A percentile compares a stretch with the other conserved stretches of the same genome.
Conservation (phyloP, 2,113 vertebrate genomes). For the Cinclus mexicanus region DNA sequence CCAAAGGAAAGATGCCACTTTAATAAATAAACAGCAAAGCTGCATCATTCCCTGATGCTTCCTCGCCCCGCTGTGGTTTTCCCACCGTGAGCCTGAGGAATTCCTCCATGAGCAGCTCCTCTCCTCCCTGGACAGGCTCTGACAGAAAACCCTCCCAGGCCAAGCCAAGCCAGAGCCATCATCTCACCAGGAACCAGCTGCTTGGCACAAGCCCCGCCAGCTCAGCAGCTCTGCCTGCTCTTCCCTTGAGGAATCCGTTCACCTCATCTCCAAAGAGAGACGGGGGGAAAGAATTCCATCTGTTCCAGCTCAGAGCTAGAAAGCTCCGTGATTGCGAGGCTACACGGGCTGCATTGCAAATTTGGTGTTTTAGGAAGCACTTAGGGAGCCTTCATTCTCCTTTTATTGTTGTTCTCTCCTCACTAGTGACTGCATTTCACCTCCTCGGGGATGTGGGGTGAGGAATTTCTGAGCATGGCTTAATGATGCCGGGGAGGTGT, state of each 20-base stretch:
- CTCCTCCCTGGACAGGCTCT: not conserved
- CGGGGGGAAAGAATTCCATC: constrained; percentile 54
- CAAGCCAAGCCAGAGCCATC: not conserved
- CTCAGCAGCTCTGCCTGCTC: constrained; percentile 55
- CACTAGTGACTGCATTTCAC: constrained; percentile 45
- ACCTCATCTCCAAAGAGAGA: constrained; percentile 70
- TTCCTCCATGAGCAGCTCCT: not conserved
- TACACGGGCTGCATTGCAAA: constrained; percentile 57
- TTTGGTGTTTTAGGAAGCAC: constrained; percentile 55
- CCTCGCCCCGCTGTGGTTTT: accelerated
- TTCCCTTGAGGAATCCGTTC: constrained; percentile 66
- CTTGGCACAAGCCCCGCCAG: constrained; percentile 44
- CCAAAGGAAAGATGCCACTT: not conserved
- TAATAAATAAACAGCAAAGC: not conserved
- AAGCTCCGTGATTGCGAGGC: constrained; percentile 32
- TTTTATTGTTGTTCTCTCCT: constrained; percentile 65
- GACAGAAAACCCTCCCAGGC: not conserved
- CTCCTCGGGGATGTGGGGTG: constrained; percentile 32
- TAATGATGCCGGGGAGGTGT: constrained; percentile 20
- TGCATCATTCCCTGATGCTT: accelerated
- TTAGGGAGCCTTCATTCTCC: constrained; percentile 57
- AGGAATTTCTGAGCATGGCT: constrained; percentile 44
- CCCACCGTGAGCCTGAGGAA: not conserved
- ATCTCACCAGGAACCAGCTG: constrained; percentile 28
- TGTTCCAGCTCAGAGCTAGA: constrained; percentile 61